Percentiles rank a stretch among this genome's conserved stretches.
These are phyloP conservation scores for Papilio helenus DNA, from an alignment of 1,140 invertebrate species.

Conservation along the genomic window DNA sequence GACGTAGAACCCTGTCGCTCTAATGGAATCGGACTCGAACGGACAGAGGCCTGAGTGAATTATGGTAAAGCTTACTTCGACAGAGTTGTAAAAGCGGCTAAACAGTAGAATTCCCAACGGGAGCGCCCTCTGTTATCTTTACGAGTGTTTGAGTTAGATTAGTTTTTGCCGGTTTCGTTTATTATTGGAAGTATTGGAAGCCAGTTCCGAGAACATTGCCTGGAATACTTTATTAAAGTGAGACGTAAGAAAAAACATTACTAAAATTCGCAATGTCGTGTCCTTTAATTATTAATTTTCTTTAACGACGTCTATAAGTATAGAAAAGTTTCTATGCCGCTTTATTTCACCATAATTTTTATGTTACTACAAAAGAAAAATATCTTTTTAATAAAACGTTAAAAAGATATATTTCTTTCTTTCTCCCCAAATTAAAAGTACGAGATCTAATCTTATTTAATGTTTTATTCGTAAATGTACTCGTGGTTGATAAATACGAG, in stretches of 20 bases:
- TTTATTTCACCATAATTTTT: background rate
- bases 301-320: background rate
- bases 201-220: conserved; percentile 24
- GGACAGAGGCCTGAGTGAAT: conserved; percentile 50
- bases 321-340: background rate
- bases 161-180: conserved; percentile 67
- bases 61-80: conserved; percentile 61
- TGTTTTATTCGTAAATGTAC: background rate
- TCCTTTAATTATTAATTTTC: conserved; percentile 5
- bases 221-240: conserved; percentile 22
- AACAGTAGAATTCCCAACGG: conserved; percentile 63
- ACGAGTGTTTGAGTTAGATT: conserved; percentile 74
- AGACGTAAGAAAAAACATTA: conserved; percentile 6
- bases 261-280: background rate
- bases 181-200: conserved; percentile 64
- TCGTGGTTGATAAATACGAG: conserved; percentile 27
- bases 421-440: background rate
- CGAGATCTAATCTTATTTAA: background rate
- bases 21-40: conserved; percentile 35
- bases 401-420: background rate
- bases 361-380: background rate
- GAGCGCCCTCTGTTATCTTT: conserved; percentile 69
- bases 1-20: conserved; percentile 48
- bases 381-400: no score
- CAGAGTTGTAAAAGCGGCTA: conserved; percentile 70